Evolutionary conservation across 1,140 invertebrate genomes (phyloP), one percentile per base, ranked within the genome.

Genomic region (Amphibalanus amphitrite): DNA sequence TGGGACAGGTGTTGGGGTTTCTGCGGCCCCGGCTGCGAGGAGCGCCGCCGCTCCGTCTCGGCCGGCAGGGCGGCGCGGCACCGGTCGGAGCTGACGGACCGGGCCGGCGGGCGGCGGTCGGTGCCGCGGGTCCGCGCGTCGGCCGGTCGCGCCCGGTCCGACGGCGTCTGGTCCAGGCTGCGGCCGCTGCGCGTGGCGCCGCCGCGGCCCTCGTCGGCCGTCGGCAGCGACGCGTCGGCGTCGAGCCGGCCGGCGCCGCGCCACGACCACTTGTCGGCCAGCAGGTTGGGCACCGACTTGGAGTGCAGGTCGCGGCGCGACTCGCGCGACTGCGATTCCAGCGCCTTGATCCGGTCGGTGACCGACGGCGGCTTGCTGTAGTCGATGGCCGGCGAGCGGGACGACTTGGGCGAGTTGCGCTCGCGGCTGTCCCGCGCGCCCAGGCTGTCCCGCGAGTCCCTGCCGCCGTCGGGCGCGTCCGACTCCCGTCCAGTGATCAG

Each of bases 301-400:
- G 65, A 67, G 28, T 67, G 65, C 23, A 67, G 26, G 28, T 26
- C 72, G 10, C 68, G 67, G 8, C 78, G 70, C 81, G 83, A 67
- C 81, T 82, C 33, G 17, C 75, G 80, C 17, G 77, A 75, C 71
- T 79, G 79, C 69, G 77, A 72, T 79, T 91, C 90, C 23, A 91
- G 79, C 77, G 90, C 88, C 75, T 83, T 86, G 71, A 91, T 89
- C 71, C 89, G 79, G 75, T 90, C 89, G 17, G 89, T 88, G 10
- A 92, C 89, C 0, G 88, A 88, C 59, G 77, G 77, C 15, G 77
- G 77, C 69, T 79, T 78, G 84, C 79, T 74, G 81, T 81, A 30
- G 81, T 82, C 74, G 81, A 79, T 74, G 20, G 77, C 82, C 15
- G 84, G 79, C 29, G 83, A 81, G 70, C 74, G 69, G 68, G 79